Evolutionary conservation across 2,797 vertebrate species (phyloP).

Genomic region (Sibirionetta formosa): DNA sequence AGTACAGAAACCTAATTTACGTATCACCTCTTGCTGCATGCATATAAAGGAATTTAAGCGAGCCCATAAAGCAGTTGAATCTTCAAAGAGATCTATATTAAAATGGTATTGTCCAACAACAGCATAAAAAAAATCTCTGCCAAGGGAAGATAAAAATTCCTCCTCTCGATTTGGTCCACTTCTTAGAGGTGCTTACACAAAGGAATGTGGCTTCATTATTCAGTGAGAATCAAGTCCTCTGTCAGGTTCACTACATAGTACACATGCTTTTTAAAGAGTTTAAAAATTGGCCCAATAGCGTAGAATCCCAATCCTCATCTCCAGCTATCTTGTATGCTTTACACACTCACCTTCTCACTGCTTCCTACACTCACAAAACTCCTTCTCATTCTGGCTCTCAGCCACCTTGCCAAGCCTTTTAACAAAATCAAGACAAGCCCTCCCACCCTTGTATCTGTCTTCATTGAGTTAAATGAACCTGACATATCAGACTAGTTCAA

Average conservation of each 20-base stretch:
- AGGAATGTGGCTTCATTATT: background rate
- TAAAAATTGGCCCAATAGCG: background rate
- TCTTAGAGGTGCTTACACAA: background rate
- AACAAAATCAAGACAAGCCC: background rate
- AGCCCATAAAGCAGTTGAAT: background rate
- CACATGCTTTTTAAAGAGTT: background rate
- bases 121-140: background rate
- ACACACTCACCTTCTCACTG: background rate
- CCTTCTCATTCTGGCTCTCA: background rate
- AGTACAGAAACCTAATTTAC: background rate
- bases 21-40: background rate
- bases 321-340: background rate
- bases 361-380: background rate
- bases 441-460: background rate
- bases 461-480: background rate
- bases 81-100: background rate
- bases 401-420: background rate
- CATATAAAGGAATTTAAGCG: background rate
- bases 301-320: background rate
- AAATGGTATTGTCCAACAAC: background rate
- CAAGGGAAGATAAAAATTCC: background rate
- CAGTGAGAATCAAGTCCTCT: background rate
- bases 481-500: background rate
- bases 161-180: background rate
- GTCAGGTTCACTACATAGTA: background rate